Percentiles rank a stretch among this genome's conserved stretches.
Evolutionary conservation across 2,888 invertebrate species (phyloP).

Genomic region (Nebria salina): DNA sequence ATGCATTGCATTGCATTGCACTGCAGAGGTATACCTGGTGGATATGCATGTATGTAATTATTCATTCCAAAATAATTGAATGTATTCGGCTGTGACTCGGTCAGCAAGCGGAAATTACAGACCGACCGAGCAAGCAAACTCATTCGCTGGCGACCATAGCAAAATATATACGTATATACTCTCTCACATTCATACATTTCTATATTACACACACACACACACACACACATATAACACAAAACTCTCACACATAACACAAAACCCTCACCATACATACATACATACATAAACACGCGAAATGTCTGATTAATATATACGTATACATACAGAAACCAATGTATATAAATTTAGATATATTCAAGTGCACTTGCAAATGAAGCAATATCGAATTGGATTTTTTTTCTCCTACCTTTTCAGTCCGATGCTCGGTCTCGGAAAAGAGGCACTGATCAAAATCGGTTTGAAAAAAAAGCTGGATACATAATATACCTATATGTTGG

Average conservation of each 20-base stretch:
- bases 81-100: slow-evolving; percentile 34
- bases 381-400: no score
- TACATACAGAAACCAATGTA: slow-evolving; percentile 8
- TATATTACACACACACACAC: slow-evolving; percentile 9
- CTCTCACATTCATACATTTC: not conserved
- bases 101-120: slow-evolving; percentile 22
- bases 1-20: no score
- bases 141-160: slow-evolving; percentile 3
- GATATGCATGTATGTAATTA: slow-evolving; percentile 34
- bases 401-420: not conserved
- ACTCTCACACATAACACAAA: not conserved
- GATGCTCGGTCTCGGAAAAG: not conserved
- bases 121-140: slow-evolving; percentile 4
- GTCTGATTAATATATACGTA: not conserved
- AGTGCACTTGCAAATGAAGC: no score
- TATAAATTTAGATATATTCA: slow-evolving; percentile 8
- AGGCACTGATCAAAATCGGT: no score
- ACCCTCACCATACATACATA: not conserved
- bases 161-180: no score
- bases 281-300: not conserved
- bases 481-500: slow-evolving; percentile 14
- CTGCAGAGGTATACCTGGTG: not conserved
- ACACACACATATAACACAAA: not conserved
- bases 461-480: not conserved
- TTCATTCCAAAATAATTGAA: slow-evolving; percentile 47